These are phyloP conservation scores for Chelidonichthys spinosus DNA, from an alignment of 2,797 vertebrate species.

Conservation along the genomic window DNA sequence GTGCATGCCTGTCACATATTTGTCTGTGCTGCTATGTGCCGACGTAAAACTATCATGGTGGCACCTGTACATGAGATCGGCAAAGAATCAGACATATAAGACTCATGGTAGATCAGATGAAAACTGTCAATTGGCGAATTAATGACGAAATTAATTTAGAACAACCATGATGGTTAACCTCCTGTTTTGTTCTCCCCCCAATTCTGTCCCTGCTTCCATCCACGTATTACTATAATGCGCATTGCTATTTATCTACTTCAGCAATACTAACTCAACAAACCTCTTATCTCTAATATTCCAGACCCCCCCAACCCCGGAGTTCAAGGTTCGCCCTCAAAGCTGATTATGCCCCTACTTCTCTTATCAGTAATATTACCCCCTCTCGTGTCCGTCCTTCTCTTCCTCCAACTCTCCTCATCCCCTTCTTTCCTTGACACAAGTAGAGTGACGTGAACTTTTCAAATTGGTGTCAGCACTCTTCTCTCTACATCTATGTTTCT, in stretches of 20 bases:
- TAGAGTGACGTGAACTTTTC: constrained; percentile 85
- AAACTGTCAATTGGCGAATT: no score
- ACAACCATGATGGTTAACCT: constrained; percentile 20
- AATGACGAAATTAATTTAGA: constrained; percentile 19
- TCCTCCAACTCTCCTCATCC: constrained; percentile 61
- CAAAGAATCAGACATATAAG: no score
- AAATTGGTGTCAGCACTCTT: constrained; percentile 87
- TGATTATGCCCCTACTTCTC: constrained; percentile 66
- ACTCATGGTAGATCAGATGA: no score
- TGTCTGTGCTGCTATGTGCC: no score
- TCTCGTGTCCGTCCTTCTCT: constrained; percentile 59
- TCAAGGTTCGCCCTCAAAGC: constrained; percentile 64
- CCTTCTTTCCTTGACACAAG: constrained; percentile 69
- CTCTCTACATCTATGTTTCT: constrained; percentile 71
- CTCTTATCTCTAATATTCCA: constrained; percentile 60
- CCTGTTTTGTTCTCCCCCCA: constrained; percentile 35
- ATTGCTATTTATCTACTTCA: constrained; percentile 39
- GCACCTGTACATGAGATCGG: no score
- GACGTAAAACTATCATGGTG: no score
- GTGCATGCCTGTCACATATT: no score
- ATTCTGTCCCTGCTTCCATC: constrained; percentile 24
- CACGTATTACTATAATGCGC: constrained; percentile 16
- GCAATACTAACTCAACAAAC: constrained; percentile 52
- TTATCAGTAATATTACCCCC: constrained; percentile 73
- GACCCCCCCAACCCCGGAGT: constrained; percentile 30